Conservation (phyloP, 2,888 invertebrate genomes). For the Latrodectus hesperus region DNA sequence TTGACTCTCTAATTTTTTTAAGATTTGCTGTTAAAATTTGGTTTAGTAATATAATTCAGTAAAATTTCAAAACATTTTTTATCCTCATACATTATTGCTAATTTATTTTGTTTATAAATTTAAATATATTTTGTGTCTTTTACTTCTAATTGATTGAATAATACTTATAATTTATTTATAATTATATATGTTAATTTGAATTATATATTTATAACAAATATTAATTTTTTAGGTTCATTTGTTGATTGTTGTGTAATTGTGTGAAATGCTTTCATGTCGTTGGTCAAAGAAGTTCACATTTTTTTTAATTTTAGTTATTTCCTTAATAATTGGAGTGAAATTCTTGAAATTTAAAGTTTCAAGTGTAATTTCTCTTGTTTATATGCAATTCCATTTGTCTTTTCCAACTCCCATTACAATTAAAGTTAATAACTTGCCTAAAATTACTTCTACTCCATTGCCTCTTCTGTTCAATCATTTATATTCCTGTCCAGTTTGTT, state of each 20-base stretch:
- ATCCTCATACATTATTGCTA: too few species aligned
- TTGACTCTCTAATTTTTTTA: too few species aligned
- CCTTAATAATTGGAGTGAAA: conserved; percentile 19
- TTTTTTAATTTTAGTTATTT: conserved; percentile 5
- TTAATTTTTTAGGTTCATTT: background rate
- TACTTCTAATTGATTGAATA: too few species aligned
- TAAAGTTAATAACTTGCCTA: background rate
- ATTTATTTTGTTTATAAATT: too few species aligned
- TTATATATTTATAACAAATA: too few species aligned
- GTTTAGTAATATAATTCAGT: too few species aligned
- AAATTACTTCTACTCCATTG: conserved; percentile 20
- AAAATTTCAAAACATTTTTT: too few species aligned
- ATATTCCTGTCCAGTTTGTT: conserved; percentile 64
- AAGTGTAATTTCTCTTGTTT: conserved; percentile 22
- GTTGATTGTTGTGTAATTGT: background rate
- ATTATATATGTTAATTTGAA: too few species aligned
- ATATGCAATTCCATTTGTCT: conserved; percentile 9
- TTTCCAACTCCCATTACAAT: background rate
- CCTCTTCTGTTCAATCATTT: conserved; percentile 51
- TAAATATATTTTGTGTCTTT: too few species aligned
- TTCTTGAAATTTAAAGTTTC: conserved; percentile 13
- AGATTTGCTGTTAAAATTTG: too few species aligned
- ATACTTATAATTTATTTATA: too few species aligned
- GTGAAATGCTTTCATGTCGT: conserved; percentile 22
- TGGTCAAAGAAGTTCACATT: conserved; percentile 28